Base-by-base conservation (phyloP, 2,113 vertebrate species). In the Ceuthmochares aereus region DNA sequence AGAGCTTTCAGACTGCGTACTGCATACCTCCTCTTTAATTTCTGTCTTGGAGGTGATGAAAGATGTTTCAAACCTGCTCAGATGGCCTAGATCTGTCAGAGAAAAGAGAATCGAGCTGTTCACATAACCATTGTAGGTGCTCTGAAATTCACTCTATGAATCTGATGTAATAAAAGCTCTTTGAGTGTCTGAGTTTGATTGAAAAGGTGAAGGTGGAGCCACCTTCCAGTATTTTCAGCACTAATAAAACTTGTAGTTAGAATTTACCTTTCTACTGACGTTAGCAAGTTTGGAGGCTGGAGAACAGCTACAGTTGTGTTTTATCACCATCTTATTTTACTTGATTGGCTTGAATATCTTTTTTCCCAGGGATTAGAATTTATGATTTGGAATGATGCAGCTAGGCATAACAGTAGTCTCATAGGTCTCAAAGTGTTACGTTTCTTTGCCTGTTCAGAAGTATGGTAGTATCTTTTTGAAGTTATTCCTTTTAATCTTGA, bases 61-160 rank as follows among this genome's bases (percentile, higher is more conserved):
- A 66, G 59, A 92, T 62, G 62, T 92, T 87, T 80, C 40, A 97
- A 96, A 92, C 49, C 49, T 96, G 60, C 64, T 96, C 51, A 73
- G 68, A 77, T 97, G 90, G 34, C 97, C 95, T 91, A 95, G 91
- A 96, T 95, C 95, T 97, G 95, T 97, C 94, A 90, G 82, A 89
- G 63, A 80, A 95, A 93, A 89, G 63, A 67, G 54, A 87, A 64
- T 54, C 0, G 0, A 95, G 88, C 74, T 56, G 52, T 96, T 93
- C 89, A 80, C 19, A 60, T 73, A 88, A 90, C 72, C 36, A 13
- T 40, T 93, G 80, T 54, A 66, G 79, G 22, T 68, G 91, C 51
- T 93, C 74, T 87, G 69, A 92, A 95, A 91, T 94, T 95, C 94
- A 67, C 49, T 83, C 54, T 81, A 22, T 88, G 82, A 62, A 70